Evolutionary conservation across 1,140 invertebrate species (phyloP), one percentile per base, ranked within the genome.

Genomic region (Megalonaias nervosa): DNA sequence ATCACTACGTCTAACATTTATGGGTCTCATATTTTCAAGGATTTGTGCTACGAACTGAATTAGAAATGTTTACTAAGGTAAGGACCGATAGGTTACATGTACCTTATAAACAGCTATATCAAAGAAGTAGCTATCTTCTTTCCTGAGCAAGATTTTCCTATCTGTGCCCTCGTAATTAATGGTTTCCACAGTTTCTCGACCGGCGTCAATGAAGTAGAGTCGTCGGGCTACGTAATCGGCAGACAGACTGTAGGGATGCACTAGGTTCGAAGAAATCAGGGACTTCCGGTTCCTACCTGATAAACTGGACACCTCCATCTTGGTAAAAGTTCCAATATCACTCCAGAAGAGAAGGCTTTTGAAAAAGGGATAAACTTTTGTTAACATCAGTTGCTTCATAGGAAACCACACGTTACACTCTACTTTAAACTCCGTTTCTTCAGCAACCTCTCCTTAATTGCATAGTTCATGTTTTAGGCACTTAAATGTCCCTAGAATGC

Each of bases 31-130:
- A 31, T 31, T 31, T 1, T 31, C 26, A 31, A 4, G 26, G 26
- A 31, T 31, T 31, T 31, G 26, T 31, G 26, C 26, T 31, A 2
- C 26, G 26, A 31, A 31, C 26, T 31, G 26, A 2, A 31, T 31
- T 31, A 31, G 26, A 1, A 31, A 31, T 31, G 26, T 31, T 31
- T 31, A 31, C 4, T 31, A 31, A 31, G 26, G 26, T 31, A 31
- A 31, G 26, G 26, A 31, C 2, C 26, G 2, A 31, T 31, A 31
- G 2, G 26, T 31, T 31, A 31, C 26, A 31, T 31, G 1, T 73
- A 73, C 72, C 55, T 57, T 66, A 19, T 56, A 74, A 23, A 74
- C 67, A 21, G 72, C 72, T 17, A 74, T 6, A 66, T 74, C 72
- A 55, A 55, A 74, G 13, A 74, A 26, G 15, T n/a, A n/a, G 3